Evolutionary conservation across 2,113 vertebrate genomes (phyloP), one percentile per base, ranked within the genome.

Genomic region (Cygnus atratus): DNA sequence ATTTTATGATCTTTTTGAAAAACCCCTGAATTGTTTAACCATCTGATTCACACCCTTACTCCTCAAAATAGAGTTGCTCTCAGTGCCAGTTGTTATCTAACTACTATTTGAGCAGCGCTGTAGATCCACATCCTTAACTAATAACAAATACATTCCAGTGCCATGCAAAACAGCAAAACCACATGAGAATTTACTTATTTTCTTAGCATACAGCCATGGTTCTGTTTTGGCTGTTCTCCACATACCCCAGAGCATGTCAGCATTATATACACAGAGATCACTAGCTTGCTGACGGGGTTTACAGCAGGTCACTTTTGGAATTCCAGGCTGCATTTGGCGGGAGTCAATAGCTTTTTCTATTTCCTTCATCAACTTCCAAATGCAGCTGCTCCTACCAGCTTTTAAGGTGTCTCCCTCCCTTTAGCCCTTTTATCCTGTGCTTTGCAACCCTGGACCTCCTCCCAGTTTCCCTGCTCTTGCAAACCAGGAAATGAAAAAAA

Each of bases 11-110:
- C 77, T 55, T 31, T 92, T 96, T 84, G 31, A 63, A 87, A 91
- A 90, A 95, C 3, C 11, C 58, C 84, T 71, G 90, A 71, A 61
- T 63, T 90, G 86, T 76, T 97, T 92, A 91, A 77, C 22, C 71
- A 77, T 88, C 86, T 91, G 88, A 97, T 87, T 97, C 93, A 80
- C 68, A 95, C 16, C 43, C 81, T 87, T 95, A 94, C 74, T 94
- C 72, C 77, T 63, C 93, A 92, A 97, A 97, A 95, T n/a, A 97
- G 82, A 96, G 76, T 35, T 95, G 74, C n/a, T 87, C 28, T 67
- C 84, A 67, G 88, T 92, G 87, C 61, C 89, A 97, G 95, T 57
- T 54, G 92, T 84, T 95, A 91, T 54, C 96, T 90, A 87, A 31
- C 81, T 92, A 78, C 72, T 84, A 66, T 87, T 95, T 92, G 59